Conservation (phyloP, 2,888 invertebrate species). For the Heliconius charithonia region DNA sequence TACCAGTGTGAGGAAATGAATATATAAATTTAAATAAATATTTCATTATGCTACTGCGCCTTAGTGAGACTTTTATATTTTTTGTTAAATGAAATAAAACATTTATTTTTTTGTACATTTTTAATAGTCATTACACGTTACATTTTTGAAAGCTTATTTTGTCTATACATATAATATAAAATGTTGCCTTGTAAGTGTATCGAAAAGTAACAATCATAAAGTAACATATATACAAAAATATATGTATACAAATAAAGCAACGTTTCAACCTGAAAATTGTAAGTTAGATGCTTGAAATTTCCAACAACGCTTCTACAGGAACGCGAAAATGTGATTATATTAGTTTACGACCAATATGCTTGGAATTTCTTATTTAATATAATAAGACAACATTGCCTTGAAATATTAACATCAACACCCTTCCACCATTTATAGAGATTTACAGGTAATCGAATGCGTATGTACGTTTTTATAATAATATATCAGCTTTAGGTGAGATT, state of each 20-base stretch:
- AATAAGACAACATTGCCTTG: conserved; percentile 15
- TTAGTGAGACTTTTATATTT: too few species aligned
- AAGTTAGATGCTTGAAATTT: conserved; percentile 4
- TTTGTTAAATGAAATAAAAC: too few species aligned
- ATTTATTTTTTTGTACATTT: too few species aligned
- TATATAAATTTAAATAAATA: too few species aligned
- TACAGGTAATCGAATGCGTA: conserved; percentile 64
- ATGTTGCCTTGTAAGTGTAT: too few species aligned
- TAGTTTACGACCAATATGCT: conserved; percentile 17
- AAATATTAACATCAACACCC: conserved; percentile 20
- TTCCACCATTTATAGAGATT: conserved; percentile 44
- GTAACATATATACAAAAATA: too few species aligned
- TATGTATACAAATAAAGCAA: background rate
- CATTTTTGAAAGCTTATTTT: too few species aligned
- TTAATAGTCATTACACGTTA: too few species aligned
- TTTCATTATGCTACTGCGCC: too few species aligned
- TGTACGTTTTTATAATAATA: conserved; percentile 45
- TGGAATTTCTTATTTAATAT: conserved; percentile 23
- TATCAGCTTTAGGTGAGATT: conserved; percentile 75
- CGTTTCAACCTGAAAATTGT: background rate
- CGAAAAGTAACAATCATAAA: too few species aligned
- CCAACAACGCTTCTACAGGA: background rate
- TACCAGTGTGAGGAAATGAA: too few species aligned
- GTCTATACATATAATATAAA: too few species aligned
- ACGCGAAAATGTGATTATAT: conserved; percentile 20